Conservation (phyloP, 2,797 vertebrate genomes). For the Siniperca undulata region DNA sequence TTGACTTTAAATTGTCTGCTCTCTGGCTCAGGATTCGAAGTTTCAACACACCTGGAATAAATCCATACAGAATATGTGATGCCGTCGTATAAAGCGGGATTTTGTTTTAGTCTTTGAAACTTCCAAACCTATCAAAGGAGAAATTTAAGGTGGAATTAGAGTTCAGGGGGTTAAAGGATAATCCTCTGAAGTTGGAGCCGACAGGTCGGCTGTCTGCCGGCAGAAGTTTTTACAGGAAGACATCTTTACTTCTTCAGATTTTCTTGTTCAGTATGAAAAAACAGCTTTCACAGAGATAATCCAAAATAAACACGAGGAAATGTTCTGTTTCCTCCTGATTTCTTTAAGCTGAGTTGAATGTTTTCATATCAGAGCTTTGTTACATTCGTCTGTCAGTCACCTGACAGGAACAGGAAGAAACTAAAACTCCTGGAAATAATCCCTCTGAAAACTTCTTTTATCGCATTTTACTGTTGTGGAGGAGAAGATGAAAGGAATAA, state of each 20-base stretch:
- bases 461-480: conserved; percentile 45
- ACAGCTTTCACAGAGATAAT: conserved; percentile 52
- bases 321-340: conserved; percentile 56
- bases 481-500: conserved; percentile 44
- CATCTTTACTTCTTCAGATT: conserved; percentile 21
- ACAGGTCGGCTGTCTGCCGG: conserved; percentile 39
- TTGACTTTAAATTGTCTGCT: conserved; percentile 11
- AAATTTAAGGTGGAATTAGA: conserved; percentile 54
- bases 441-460: conserved; percentile 56
- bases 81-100: conserved; percentile 32
- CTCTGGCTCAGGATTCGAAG: conserved; percentile 17
- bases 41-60: conserved; percentile 15
- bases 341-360: conserved; percentile 48
- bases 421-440: conserved; percentile 61
- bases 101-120: conserved; percentile 54
- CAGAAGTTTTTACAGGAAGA: conserved; percentile 31
- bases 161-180: conserved; percentile 62
- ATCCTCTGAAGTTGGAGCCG: conserved; percentile 55
- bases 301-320: conserved; percentile 62
- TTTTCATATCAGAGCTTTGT: conserved; percentile 41
- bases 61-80: conserved; percentile 28
- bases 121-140: conserved; percentile 43
- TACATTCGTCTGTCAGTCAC: conserved; percentile 58
- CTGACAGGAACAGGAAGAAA: conserved; percentile 42
- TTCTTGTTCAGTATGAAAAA: conserved; percentile 21